Evolutionary conservation across 2,888 invertebrate genomes (phyloP), one percentile per base, ranked within the genome.

Genomic region (Drosophila macrospina): DNA sequence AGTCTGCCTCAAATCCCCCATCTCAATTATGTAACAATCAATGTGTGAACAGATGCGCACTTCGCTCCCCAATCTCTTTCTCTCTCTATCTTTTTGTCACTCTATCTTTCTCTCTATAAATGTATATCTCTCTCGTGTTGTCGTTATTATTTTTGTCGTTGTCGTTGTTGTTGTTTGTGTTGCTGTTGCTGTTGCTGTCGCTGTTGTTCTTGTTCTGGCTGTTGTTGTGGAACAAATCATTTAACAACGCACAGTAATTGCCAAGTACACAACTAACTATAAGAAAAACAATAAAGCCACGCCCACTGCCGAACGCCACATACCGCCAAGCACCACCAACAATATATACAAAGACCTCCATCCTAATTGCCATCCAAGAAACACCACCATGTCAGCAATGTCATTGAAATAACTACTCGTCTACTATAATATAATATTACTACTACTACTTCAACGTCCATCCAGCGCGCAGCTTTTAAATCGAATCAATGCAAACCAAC

Each of bases 281-380:
- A 47, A 15, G 36, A 16, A 45, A 48, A 36, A 45, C 42, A 45
- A 15, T 20, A 20, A 20, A 20, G 20, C 65, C 42, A 74, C 64
- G 57, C 34, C 56, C 50, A 75, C 52, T 62, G 66, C 56, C 37
- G 54, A 57, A 60, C 54, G 67, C 64, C 57, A 55, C 62, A 64
- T 64, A 50, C 56, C 37, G 69, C 60, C 64, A 60, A 54, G 78
- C 82, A 82, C 79, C 65, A 74, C 68, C 76, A 74, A 72, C 63
- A 82, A 71, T 45, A 15, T 13, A 20, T 20, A 20, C 20, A 55
- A 79, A 69, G 20, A 74, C 61, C 47, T 69, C 65, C 50, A 73
- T 44, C 42, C 42, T 42, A 70, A 82, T 59, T 75, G 70, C 56
- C 86, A 86, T 80, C 30, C 45, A 67, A 74, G 57, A 65, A 85